Evolutionary conservation across 2,888 invertebrate genomes (phyloP), one percentile per base, ranked within the genome.

Genomic region (Agrilus cyanescens): DNA sequence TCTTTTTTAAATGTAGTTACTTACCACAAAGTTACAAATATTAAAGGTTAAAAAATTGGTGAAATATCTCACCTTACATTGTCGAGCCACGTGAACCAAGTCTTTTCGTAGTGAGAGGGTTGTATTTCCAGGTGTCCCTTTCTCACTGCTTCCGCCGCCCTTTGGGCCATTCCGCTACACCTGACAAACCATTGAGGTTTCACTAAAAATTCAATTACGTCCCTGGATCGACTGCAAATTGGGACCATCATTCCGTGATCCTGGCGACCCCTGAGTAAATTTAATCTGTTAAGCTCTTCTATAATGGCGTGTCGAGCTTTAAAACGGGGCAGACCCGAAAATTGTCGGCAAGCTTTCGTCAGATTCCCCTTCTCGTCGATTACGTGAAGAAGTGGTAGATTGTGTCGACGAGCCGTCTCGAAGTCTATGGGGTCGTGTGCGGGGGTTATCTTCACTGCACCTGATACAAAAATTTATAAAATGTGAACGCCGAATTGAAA

Each of bases 361-460:
- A 97, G 82, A 42, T 69, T 71, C n/a, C 98, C 98, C 48, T 84
- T 82, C 56, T 95, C 96, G 56, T 88, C 84, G 48, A 99, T 82
- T 43, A 97, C 86, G 31, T 82, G 91, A 50, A 96, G 75, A 61
- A 87, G 85, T 0, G 84, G 82, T 48, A 99, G 69, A 50, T 82
- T 77, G 64, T 94, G 91, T 6, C 94, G 75, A 59, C 87, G 85
- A 31, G 90, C 97, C 34, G 93, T 84, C 59, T 95, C 95, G 65
- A 95, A 98, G 71, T 99, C 98, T 59, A 89, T 90, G 30, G 82
- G 86, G 66, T 98, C 96, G 66, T 98, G 98, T 2, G 94, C 96
- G 0, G 98, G 97, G 1, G 97, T 97, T 47, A 99, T 90, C 71
- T 99, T 99, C 0, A 98, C 98, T 46, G 95, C 96, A 53, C 97